A percentile compares a stretch with the other conserved stretches of the same genome.
phyloP scores from a whole-genome alignment of 2,797 vertebrate species.

The Nothura maculosa region DNA sequence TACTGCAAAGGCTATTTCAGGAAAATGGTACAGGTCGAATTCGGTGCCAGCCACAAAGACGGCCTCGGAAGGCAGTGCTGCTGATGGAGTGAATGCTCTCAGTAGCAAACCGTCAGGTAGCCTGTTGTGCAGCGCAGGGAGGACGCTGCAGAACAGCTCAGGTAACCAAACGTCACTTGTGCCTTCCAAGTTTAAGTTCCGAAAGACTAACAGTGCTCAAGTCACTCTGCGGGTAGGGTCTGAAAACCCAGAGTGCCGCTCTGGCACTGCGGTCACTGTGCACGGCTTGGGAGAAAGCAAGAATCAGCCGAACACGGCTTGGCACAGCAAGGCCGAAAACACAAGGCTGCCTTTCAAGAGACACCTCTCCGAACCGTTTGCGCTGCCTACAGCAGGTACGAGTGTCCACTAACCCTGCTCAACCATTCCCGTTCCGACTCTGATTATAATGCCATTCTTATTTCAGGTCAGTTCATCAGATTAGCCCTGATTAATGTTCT shows the following conservation, averaged over 20 bases:
- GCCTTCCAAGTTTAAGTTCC: constrained; percentile 80
- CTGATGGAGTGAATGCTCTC: background rate
- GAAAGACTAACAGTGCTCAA: constrained; percentile 61
- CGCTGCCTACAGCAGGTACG: constrained; percentile 86
- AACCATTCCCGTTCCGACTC: background rate
- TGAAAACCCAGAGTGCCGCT: constrained; percentile 5
- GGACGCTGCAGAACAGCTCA: background rate
- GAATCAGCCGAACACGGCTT: constrained; percentile 29
- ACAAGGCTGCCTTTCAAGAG: constrained; percentile 85
- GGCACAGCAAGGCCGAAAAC: constrained; percentile 35
- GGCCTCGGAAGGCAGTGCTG: constrained; percentile 30
- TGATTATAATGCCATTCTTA: background rate
- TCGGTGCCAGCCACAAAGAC: constrained; percentile 71
- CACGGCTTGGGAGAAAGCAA: constrained; percentile 59
- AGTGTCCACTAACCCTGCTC: constrained; percentile 33
- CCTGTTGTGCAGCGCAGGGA: background rate
- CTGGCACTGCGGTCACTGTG: constrained; percentile 44
- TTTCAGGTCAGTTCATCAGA: background rate
- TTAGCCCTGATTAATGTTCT: background rate
- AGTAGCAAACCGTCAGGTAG: constrained; percentile 35
- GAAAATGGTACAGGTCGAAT: constrained; percentile 61
- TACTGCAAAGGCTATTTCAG: background rate
- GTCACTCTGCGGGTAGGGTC: constrained; percentile 17
- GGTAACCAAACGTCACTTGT: constrained; percentile 16
- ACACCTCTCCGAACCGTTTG: constrained; percentile 83